A percentile compares a stretch with the other conserved stretches of the same genome.
These are phyloP conservation scores for Benitochromis conjunctus DNA, from an alignment of 2,113 vertebrate species.

Conservation along the genomic window DNA sequence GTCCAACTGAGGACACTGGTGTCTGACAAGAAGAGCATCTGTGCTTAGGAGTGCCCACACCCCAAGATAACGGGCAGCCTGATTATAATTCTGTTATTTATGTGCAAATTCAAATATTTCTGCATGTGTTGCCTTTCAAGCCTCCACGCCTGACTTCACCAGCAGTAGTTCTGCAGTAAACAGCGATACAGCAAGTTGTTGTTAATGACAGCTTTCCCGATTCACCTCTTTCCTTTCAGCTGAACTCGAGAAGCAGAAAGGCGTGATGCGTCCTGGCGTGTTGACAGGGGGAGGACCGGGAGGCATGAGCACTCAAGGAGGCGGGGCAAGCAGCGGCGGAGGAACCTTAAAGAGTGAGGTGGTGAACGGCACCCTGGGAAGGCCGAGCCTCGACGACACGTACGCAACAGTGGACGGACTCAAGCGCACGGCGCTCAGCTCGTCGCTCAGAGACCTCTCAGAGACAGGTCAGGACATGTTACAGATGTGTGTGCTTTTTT, in stretches of 20 bases:
- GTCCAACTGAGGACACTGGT: neutral
- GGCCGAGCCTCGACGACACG: constrained; percentile 85
- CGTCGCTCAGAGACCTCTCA: constrained; percentile 87
- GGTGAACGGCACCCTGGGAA: constrained; percentile 83
- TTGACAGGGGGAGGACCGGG: constrained; percentile 61
- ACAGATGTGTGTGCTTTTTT: neutral
- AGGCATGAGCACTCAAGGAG: constrained; percentile 43
- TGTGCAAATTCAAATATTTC: neutral
- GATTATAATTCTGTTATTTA: neutral
- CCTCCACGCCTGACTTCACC: neutral
- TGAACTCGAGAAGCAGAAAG: constrained; percentile 91
- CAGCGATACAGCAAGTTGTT: fast-evolving
- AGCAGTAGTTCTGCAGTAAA: neutral
- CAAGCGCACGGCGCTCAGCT: constrained; percentile 88
- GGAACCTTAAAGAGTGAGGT: constrained; percentile 72
- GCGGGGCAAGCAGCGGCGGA: constrained; percentile 20
- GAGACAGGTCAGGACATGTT: constrained; percentile 79
- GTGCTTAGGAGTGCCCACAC: neutral
- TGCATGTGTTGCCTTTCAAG: neutral
- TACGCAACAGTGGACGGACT: constrained; percentile 86
- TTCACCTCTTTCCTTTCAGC: constrained; percentile 65
- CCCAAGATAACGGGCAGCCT: neutral
- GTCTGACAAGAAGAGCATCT: neutral
- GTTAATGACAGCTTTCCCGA: neutral
- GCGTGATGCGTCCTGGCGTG: constrained; percentile 82